Base-by-base conservation (phyloP, 2,113 vertebrate genomes). In the Archocentrus centrarchus region DNA sequence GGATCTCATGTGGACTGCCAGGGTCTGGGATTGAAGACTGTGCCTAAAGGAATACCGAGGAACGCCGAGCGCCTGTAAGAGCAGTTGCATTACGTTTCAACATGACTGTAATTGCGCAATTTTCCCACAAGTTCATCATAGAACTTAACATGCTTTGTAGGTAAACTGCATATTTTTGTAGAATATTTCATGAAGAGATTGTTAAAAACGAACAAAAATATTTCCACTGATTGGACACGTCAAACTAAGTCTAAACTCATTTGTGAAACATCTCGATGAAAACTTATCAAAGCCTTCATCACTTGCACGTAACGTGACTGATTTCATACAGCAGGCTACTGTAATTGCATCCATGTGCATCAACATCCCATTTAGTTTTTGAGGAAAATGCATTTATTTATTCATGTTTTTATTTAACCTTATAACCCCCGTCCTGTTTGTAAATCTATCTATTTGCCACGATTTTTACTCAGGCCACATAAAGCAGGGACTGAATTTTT, bases 1-100 rank as follows among this genome's bases (percentile, higher is more conserved):
- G 98, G 97, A 64, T 96, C 98, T 81, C 98, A 97, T 93, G 98
- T 99, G 97, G 98, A 99, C 95, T 99, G 98, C 94, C 98, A 99
- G 20, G 97, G 97, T 90, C 97, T 98, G 84, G 97, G 97, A 88
- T 96, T 99, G 86, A 96, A 93, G 91, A 95, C 94, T 0, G 97
- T 99, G 32, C 98, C 98, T 11, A 97, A 97, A 93, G 98, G 97
- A 88, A 95, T 99, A 91, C 98, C 98, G 88, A 96, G 98, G 94
- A 98, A 97, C 20, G 96, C 98, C 0, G 98, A 99, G 94, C 96
- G 98, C 79, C 95, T 99, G 98, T 99, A 92, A 99, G 98, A 98
- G 47, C 14, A 14, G 41, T 27, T 63, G 27, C 8, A 20, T 27
- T 53, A 30, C 32, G 32, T 73, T 73, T 55, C 24, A 73, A 14